A percentile compares a stretch with the other conserved stretches of the same genome.
Conservation (phyloP, 2,888 invertebrate genomes). For the Cabera pusaria region DNA sequence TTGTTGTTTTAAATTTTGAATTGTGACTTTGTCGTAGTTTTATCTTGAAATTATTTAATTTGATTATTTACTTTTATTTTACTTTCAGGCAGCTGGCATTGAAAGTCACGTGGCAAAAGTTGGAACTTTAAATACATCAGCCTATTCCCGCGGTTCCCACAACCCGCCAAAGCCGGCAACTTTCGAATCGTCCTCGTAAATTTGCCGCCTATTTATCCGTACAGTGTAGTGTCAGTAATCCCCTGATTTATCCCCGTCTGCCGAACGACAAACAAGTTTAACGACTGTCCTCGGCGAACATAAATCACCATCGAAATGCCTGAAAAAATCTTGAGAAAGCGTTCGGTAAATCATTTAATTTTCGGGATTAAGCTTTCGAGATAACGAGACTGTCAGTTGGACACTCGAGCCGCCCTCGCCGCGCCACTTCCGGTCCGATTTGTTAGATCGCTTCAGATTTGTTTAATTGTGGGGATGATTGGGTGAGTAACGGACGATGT, state of each 20-base stretch:
- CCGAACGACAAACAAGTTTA: slow-evolving; percentile 23
- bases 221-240: slow-evolving; percentile 26
- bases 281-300: slow-evolving; percentile 18
- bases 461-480: no score
- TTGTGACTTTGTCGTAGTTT: no score
- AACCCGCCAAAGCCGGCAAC: slow-evolving; percentile 4
- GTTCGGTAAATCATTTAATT: slow-evolving; percentile 29
- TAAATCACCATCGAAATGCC: slow-evolving; percentile 27
- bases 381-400: slow-evolving; percentile 14
- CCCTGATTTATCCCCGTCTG: slow-evolving; percentile 27
- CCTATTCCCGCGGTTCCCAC: not conserved
- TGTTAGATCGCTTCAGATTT: not conserved
- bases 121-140: no score
- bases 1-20: no score
- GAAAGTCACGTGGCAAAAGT: no score
- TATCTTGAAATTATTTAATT: no score
- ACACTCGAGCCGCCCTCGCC: slow-evolving; percentile 2
- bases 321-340: slow-evolving; percentile 15
- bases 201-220: slow-evolving; percentile 12
- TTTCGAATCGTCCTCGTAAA: slow-evolving; percentile 11
- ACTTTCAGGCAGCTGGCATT: no score
- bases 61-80: no score
- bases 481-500: no score
- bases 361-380: slow-evolving; percentile 14
- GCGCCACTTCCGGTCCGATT: not conserved